Percentiles rank a stretch among this genome's conserved stretches.
Evolutionary conservation across 2,888 invertebrate genomes (phyloP).

Genomic region (Ellobium chinense): DNA sequence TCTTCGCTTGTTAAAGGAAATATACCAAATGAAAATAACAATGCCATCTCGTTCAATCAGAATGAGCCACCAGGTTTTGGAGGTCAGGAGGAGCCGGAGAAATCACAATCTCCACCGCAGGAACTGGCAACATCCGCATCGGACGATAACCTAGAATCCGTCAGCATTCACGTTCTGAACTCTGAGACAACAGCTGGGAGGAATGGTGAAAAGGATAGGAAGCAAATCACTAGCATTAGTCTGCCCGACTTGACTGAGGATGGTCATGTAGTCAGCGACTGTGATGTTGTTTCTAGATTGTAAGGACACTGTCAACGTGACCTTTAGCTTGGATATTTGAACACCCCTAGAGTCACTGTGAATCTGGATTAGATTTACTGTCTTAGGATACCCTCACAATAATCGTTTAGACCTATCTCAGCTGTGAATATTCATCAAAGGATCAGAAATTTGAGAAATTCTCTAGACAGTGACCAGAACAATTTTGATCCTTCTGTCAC

Average conservation of each 20-base stretch:
- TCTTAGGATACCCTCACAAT: too few relatives aligned
- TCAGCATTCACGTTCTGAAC: constrained; percentile 24
- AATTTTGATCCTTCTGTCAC: too few relatives aligned
- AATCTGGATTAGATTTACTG: too few relatives aligned
- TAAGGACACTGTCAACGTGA: constrained; percentile 20
- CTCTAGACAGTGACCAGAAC: too few relatives aligned
- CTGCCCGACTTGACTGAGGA: constrained; percentile 28
- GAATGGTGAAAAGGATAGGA: neutral
- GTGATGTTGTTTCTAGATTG: constrained; percentile 28
- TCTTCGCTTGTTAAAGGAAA: neutral
- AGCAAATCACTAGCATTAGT: neutral
- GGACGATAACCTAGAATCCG: constrained; percentile 3
- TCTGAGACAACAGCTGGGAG: neutral
- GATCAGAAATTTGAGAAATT: too few relatives aligned
- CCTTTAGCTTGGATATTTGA: too few relatives aligned
- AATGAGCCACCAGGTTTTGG: neutral
- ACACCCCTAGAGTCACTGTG: too few relatives aligned
- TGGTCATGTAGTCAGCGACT: neutral
- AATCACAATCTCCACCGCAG: neutral
- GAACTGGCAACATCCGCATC: neutral
- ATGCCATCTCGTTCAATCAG: neutral
- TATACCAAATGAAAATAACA: constrained; percentile 17
- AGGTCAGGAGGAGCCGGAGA: neutral
- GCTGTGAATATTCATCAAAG: too few relatives aligned
- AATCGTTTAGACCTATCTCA: too few relatives aligned